Evolutionary conservation across 2,797 vertebrate species (phyloP).

Genomic region (Myotis findleyi): DNA sequence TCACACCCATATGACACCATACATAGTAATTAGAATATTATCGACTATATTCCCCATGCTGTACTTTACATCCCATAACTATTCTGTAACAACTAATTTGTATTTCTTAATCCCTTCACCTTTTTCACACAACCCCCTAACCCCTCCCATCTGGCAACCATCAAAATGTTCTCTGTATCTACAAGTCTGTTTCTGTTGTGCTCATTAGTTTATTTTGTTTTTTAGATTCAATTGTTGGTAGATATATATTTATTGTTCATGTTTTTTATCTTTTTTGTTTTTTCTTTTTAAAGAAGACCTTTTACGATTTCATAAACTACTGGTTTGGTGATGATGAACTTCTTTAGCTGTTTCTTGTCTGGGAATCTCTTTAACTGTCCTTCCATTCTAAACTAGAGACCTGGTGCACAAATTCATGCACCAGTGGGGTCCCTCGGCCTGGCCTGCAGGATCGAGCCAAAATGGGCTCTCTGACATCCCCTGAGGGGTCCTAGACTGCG

Average conservation of each 20-base stretch:
- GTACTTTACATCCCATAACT: neutral
- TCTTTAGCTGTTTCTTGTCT: neutral
- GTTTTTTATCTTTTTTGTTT: neutral
- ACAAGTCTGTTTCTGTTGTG: neutral
- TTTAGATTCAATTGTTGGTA: neutral
- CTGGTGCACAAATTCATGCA: too few species aligned
- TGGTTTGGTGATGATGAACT: neutral
- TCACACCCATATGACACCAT: neutral
- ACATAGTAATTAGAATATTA: neutral
- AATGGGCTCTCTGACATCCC: too few species aligned
- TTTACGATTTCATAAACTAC: neutral
- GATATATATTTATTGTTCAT: neutral
- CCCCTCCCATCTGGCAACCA: neutral
- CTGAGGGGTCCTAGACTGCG: too few species aligned
- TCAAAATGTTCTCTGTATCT: neutral
- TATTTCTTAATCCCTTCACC: neutral
- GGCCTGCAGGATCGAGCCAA: too few species aligned
- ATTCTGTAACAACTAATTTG: neutral
- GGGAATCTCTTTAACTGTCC: neutral
- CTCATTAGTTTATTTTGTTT: neutral
- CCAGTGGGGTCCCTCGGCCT: too few species aligned
- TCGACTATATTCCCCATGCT: neutral
- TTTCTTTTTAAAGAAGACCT: neutral
- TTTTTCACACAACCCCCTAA: neutral
- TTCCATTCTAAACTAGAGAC: neutral